Evolutionary conservation across 2,797 vertebrate genomes (phyloP).

Genomic region (Pelobates cultripes): DNA sequence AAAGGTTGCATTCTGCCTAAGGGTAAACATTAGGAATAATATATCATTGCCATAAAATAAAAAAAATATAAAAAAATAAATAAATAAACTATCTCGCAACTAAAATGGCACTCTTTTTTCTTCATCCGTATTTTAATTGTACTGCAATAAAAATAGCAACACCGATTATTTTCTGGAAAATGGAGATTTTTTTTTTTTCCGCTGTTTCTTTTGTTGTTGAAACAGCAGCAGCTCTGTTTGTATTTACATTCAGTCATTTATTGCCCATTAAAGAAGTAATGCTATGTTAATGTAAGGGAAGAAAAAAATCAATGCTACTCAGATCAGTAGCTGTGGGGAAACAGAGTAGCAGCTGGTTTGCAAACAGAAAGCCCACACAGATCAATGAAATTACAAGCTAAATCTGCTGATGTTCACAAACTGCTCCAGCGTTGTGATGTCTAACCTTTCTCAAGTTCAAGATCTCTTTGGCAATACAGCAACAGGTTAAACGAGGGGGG

Average conservation of each 20-base stretch:
- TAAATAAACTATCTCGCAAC: not conserved
- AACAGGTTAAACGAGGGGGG: slow-evolving; percentile 64
- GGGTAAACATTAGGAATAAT: slow-evolving; percentile 44
- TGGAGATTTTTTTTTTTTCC: slow-evolving; percentile 48
- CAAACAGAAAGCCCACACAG: slow-evolving; percentile 82
- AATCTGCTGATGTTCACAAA: slow-evolving; percentile 87
- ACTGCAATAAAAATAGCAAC: slow-evolving; percentile 46
- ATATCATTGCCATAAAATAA: slow-evolving; percentile 44
- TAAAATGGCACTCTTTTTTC: slow-evolving; percentile 7
- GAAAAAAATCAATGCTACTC: slow-evolving; percentile 83
- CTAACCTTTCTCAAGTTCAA: slow-evolving; percentile 85
- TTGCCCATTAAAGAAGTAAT: slow-evolving; percentile 86
- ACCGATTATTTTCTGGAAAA: slow-evolving; percentile 53
- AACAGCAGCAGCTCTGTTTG: slow-evolving; percentile 67
- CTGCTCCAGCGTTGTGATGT: slow-evolving; percentile 74
- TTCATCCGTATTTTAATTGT: slow-evolving; percentile 50
- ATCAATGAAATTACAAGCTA: slow-evolving; percentile 86
- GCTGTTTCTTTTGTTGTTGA: slow-evolving; percentile 72
- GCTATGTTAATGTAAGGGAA: slow-evolving; percentile 84
- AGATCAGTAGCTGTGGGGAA: slow-evolving; percentile 85
- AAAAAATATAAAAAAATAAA: slow-evolving; percentile 62
- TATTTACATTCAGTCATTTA: slow-evolving; percentile 86
- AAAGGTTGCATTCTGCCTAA: slow-evolving; percentile 40
- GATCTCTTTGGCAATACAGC: slow-evolving; percentile 72
- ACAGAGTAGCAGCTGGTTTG: slow-evolving; percentile 81